A percentile compares a stretch with the other conserved stretches of the same genome.
Conservation (phyloP, 2,797 vertebrate genomes). For the Euthynnus affinis region DNA sequence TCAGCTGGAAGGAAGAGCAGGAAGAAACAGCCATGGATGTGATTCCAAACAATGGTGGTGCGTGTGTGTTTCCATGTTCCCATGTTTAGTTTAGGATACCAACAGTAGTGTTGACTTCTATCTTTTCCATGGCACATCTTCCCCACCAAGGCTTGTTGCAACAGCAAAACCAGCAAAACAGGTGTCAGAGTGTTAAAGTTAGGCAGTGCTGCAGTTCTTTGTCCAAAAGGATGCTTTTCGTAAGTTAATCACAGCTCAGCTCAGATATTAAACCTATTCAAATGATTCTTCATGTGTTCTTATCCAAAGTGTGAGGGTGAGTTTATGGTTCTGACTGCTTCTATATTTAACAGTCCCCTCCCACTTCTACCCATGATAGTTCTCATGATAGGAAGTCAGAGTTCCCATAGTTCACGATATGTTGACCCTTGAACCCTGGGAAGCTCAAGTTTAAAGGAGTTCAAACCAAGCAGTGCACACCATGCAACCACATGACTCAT, state of each 20-base stretch:
- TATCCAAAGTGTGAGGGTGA: conserved; percentile 19
- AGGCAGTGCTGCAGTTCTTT: neutral
- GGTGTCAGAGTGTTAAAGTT: neutral
- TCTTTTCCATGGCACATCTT: conserved; percentile 1
- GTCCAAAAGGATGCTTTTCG: neutral
- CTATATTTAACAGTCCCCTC: neutral
- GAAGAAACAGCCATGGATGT: conserved; percentile 20
- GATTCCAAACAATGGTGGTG: conserved; percentile 52
- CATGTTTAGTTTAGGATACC: conserved; percentile 18
- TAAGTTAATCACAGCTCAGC: neutral
- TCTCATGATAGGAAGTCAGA: neutral
- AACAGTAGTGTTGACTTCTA: conserved; percentile 6
- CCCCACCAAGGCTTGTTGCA: neutral
- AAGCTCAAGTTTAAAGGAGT: conserved; percentile 2
- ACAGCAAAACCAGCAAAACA: neutral
- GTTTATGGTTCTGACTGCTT: conserved; percentile 16
- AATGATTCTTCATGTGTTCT: neutral
- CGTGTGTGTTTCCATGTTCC: conserved; percentile 32
- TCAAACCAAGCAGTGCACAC: neutral
- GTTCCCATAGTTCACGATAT: neutral
- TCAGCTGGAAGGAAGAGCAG: conserved; percentile 41
- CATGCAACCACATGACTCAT: no score
- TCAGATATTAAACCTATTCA: neutral
- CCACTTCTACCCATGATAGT: neutral
- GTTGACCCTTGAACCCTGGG: neutral